Evolutionary conservation across 2,113 vertebrate species (phyloP).

Genomic region (Cavia porcellus): DNA sequence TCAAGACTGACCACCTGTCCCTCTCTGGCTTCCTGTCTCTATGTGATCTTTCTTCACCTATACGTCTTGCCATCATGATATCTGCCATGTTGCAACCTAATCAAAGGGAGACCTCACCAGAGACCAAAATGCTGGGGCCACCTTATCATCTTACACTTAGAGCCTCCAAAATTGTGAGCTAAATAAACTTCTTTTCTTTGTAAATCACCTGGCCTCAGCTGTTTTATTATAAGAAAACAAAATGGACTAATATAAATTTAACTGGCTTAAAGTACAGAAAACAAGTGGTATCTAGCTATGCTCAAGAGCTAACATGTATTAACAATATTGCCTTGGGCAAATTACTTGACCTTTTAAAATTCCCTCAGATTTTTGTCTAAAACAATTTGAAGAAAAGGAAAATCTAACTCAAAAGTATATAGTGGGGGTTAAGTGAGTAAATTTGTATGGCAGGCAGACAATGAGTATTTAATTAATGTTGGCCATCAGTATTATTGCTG

Average conservation of each 20-base stretch:
- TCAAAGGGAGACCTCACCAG: not conserved
- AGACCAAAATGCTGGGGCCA: not conserved
- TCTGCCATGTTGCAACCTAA: not conserved
- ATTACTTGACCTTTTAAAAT: not conserved
- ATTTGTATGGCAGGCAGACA: not conserved
- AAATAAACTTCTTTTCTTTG: not conserved
- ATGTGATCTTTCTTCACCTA: not conserved
- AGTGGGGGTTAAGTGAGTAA: not conserved
- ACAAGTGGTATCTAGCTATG: not conserved
- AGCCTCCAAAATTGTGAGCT: not conserved
- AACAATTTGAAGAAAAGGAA: not conserved
- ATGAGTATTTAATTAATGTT: not conserved
- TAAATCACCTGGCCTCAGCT: not conserved
- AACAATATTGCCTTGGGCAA: not conserved
- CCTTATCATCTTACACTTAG: too few relatives aligned
- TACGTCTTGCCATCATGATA: not conserved
- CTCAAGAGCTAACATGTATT: not conserved
- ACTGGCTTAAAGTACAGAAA: not conserved
- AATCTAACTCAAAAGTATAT: not conserved
- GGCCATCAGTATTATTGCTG: not conserved
- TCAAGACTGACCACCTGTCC: not conserved
- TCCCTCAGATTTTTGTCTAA: not conserved
- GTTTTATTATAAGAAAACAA: not conserved
- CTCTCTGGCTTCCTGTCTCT: not conserved
- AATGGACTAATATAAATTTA: not conserved